Evolutionary conservation across 1,140 invertebrate species (phyloP).

Genomic region (Zophobas morio): DNA sequence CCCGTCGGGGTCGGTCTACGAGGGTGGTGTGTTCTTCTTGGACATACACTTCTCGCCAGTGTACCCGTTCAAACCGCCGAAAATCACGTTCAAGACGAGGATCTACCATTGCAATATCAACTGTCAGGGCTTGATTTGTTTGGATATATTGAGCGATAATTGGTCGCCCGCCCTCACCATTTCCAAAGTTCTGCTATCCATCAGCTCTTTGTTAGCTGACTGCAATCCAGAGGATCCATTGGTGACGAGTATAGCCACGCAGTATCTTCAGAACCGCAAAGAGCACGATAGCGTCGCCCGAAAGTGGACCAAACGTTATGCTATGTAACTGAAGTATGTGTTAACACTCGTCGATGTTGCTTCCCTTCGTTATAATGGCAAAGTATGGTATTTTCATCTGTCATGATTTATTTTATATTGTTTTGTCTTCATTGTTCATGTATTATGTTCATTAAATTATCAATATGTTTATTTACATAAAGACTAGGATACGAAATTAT

Average conservation of each 20-base stretch:
- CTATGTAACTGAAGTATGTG: conserved; percentile 80
- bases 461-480: conserved; percentile 43
- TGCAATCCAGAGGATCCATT: conserved; percentile 98
- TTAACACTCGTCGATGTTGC: conserved; percentile 54
- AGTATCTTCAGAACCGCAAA: conserved; percentile 97
- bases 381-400: conserved; percentile 58
- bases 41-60: conserved; percentile 97
- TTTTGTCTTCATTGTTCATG: conserved; percentile 55
- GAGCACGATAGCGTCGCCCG: conserved; percentile 98
- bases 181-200: conserved; percentile 94
- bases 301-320: conserved; percentile 98
- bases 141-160: conserved; percentile 96
- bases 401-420: conserved; percentile 53
- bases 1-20: conserved; percentile 93
- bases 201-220: conserved; percentile 95
- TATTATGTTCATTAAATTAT: conserved; percentile 52
- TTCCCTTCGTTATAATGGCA: conserved; percentile 62
- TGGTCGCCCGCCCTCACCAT: conserved; percentile 97
- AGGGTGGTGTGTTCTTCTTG: conserved; percentile 95
- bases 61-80: conserved; percentile 98
- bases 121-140: conserved; percentile 95
- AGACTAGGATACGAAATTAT: conserved; percentile 46
- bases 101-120: conserved; percentile 99
- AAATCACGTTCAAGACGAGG: conserved; percentile 96
- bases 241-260: conserved; percentile 97